phyloP scores from a whole-genome alignment of 2,888 invertebrate genomes.

The Heliconius cydno region DNA sequence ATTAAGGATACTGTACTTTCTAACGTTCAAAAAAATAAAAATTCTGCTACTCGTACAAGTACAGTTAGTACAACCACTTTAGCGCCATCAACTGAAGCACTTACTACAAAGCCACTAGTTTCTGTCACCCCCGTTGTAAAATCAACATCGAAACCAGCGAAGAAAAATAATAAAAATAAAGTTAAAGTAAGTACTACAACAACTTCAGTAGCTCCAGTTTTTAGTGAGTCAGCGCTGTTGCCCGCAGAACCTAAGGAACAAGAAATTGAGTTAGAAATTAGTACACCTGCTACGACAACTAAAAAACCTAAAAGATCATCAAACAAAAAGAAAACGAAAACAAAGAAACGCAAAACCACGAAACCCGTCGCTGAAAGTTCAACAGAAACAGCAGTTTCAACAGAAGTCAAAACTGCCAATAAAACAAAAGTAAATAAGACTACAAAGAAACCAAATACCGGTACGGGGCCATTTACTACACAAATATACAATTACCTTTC shows the following conservation, averaged over 20 bases:
- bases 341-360: slow-evolving; percentile 83
- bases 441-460: slow-evolving; percentile 71
- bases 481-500: slow-evolving; percentile 91
- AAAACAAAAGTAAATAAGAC: slow-evolving; percentile 76
- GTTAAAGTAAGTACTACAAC: slow-evolving; percentile 58
- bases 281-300: slow-evolving; percentile 74
- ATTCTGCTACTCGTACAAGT: slow-evolving; percentile 58
- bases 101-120: slow-evolving; percentile 59
- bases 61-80: slow-evolving; percentile 56
- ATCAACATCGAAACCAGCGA: slow-evolving; percentile 66
- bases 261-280: slow-evolving; percentile 78
- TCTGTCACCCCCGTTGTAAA: slow-evolving; percentile 54
- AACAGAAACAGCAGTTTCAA: slow-evolving; percentile 60
- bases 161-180: slow-evolving; percentile 75
- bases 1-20: slow-evolving; percentile 85
- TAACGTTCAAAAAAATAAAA: slow-evolving; percentile 81
- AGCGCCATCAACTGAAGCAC: slow-evolving; percentile 60
- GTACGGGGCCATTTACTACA: slow-evolving; percentile 85
- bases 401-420: slow-evolving; percentile 81
- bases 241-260: slow-evolving; percentile 79
- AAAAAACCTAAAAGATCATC: slow-evolving; percentile 77
- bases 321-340: slow-evolving; percentile 82
- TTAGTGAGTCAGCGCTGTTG: slow-evolving; percentile 70
- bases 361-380: slow-evolving; percentile 68
- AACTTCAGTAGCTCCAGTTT: slow-evolving; percentile 53